Evolutionary conservation across 2,113 vertebrate genomes (phyloP).

Genomic region (Gadus chalcogrammus): DNA sequence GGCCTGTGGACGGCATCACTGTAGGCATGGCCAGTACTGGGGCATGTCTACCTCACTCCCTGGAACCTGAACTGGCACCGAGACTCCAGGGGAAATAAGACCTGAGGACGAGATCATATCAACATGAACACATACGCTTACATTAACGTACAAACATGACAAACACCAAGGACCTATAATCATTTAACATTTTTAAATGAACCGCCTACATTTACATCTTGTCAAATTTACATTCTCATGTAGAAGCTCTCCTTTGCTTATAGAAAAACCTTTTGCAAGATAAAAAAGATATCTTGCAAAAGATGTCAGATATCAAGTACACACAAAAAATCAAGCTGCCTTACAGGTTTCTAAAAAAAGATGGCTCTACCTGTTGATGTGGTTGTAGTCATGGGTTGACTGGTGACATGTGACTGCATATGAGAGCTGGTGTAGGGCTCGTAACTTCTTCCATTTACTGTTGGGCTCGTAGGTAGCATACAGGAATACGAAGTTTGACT

Average conservation of each 20-base stretch:
- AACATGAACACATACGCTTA: constrained; percentile 6
- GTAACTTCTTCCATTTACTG: constrained; percentile 93
- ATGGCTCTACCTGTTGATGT: constrained; percentile 89
- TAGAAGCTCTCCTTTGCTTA: too few species aligned
- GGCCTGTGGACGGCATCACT: constrained; percentile 73
- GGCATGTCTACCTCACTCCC: constrained; percentile 98
- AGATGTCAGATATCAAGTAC: not conserved
- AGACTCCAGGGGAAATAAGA: constrained; percentile 98
- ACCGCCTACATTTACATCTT: not conserved
- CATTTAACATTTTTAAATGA: not conserved
- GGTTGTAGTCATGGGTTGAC: constrained; percentile 90
- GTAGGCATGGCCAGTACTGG: constrained; percentile 98
- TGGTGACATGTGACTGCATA: constrained; percentile 98
- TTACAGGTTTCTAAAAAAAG: not conserved
- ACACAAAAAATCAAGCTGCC: not conserved
- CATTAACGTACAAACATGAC: not conserved
- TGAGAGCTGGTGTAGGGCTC: constrained; percentile 95
- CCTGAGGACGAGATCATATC: constrained; percentile 65
- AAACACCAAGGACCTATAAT: not conserved
- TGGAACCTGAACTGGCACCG: constrained; percentile 99
- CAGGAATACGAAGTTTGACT: constrained; percentile 98
- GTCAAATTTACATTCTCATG: not conserved
- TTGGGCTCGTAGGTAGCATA: constrained; percentile 95
- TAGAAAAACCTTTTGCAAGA: too few species aligned
- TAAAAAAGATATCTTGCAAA: too few species aligned